phyloP scores from a whole-genome alignment of 2,113 vertebrate genomes.

The Cheilinus undulatus region DNA sequence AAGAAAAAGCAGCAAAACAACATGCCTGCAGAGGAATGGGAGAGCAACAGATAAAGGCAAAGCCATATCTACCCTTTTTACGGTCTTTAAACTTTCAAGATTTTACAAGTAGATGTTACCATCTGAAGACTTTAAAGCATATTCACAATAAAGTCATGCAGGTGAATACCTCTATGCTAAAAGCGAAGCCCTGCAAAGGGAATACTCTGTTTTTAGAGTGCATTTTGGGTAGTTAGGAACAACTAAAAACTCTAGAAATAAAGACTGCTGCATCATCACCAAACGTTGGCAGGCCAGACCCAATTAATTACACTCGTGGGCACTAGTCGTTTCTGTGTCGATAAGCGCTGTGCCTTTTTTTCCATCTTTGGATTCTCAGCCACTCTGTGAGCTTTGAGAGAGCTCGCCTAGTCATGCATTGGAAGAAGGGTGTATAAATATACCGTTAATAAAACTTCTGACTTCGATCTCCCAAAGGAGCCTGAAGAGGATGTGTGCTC shows the following conservation, averaged over 20 bases:
- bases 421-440: conserved; percentile 52
- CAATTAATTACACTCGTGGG: conserved; percentile 57
- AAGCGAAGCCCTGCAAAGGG: not conserved
- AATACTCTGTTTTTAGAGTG: not conserved
- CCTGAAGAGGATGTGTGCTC: conserved; percentile 48
- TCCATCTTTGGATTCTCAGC: conserved; percentile 46
- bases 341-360: conserved; percentile 42
- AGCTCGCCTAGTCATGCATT: conserved; percentile 43
- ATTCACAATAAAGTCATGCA: not conserved
- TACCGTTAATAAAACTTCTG: conserved; percentile 70
- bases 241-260: conserved; percentile 22
- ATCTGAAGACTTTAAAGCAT: conserved; percentile 29
- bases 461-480: conserved; percentile 50
- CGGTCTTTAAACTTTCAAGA: conserved; percentile 2
- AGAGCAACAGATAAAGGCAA: too few species aligned
- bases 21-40: too few species aligned
- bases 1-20: too few species aligned
- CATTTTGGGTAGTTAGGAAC: conserved; percentile 20
- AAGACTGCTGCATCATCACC: conserved; percentile 60
- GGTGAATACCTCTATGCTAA: not conserved
- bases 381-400: conserved; percentile 58
- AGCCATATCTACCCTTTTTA: not conserved
- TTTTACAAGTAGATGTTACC: conserved; percentile 1
- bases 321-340: conserved; percentile 36
- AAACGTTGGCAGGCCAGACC: conserved; percentile 23